Evolutionary conservation across 2,797 vertebrate species (phyloP).

Genomic region (Cossypha caffra): DNA sequence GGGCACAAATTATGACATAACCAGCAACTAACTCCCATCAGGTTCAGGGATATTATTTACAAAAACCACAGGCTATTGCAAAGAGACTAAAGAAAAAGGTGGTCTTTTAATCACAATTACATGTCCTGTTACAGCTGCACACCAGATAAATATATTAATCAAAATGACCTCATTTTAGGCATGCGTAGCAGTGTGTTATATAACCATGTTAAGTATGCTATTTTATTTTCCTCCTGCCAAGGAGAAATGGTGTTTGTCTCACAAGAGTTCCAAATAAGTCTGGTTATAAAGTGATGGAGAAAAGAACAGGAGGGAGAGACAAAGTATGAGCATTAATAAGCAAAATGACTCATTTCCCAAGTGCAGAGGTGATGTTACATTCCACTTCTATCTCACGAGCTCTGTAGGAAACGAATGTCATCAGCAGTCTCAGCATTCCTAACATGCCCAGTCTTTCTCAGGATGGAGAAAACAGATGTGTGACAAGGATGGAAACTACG

Average conservation of each 20-base stretch:
- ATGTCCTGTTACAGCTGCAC: slow-evolving; percentile 49
- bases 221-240: slow-evolving; percentile 62
- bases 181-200: slow-evolving; percentile 39
- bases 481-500: not conserved
- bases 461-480: slow-evolving; percentile 13
- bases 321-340: slow-evolving; percentile 41
- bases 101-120: slow-evolving; percentile 3
- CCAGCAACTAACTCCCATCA: not conserved
- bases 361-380: slow-evolving; percentile 43
- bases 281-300: slow-evolving; percentile 18
- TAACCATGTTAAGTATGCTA: slow-evolving; percentile 63
- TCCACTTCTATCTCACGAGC: not conserved
- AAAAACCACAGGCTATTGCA: not conserved
- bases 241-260: slow-evolving; percentile 54
- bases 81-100: not conserved
- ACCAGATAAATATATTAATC: slow-evolving; percentile 69
- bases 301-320: slow-evolving; percentile 40
- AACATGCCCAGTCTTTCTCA: not conserved
- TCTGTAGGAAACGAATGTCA: not conserved
- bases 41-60: not conserved
- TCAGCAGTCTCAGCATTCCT: not conserved
- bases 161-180: slow-evolving; percentile 63
- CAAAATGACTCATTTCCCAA: slow-evolving; percentile 45
- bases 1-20: not conserved
- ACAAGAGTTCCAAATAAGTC: slow-evolving; percentile 47